Evolutionary conservation across 2,797 vertebrate species (phyloP).

Genomic region (Meriones psammophilus): DNA sequence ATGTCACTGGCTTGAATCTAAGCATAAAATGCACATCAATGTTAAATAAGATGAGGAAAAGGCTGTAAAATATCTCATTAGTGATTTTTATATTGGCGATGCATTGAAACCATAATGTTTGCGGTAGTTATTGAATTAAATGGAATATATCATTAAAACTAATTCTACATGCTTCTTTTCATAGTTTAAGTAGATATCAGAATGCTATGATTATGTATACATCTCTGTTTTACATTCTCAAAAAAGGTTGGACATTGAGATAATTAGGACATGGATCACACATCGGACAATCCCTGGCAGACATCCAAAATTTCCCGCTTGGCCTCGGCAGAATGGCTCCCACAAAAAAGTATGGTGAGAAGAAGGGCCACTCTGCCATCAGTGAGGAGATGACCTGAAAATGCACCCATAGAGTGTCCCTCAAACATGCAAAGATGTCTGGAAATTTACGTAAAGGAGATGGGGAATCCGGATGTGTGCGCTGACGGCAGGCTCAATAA

Average conservation of each 20-base stretch:
- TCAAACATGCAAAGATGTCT: not conserved
- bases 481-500: not conserved
- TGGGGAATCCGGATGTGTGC: not conserved
- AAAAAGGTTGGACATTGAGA: not conserved
- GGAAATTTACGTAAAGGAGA: not conserved
- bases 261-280: not conserved
- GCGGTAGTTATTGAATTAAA: not conserved
- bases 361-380: not conserved
- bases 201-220: not conserved
- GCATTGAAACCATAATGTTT: slow-evolving; percentile 36
- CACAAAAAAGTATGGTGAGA: not conserved
- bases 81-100: slow-evolving; percentile 9
- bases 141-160: slow-evolving; percentile 6
- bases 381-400: not conserved
- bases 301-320: not conserved
- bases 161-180: not conserved
- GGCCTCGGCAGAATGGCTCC: not conserved
- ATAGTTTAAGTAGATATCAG: not conserved
- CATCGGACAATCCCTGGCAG: not conserved
- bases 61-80: not conserved
- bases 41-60: slow-evolving; percentile 11
- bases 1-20: not conserved
- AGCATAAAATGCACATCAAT: not conserved
- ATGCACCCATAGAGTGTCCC: not conserved
- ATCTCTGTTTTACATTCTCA: not conserved